These are phyloP conservation scores for Helarctos malayanus DNA, from an alignment of 2,797 vertebrate species.

Conservation along the genomic window DNA sequence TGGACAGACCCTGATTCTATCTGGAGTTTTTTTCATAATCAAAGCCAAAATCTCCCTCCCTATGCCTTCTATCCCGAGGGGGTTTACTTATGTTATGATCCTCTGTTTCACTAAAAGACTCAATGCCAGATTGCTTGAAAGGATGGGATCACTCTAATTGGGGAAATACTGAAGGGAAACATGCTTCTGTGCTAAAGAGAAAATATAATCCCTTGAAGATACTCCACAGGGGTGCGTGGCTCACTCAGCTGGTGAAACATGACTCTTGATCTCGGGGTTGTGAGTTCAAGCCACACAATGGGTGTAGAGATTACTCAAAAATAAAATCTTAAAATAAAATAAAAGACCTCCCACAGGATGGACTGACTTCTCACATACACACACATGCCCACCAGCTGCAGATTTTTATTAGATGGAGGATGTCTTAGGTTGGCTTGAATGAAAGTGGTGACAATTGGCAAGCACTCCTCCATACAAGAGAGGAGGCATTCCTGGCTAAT, in stretches of 20 bases:
- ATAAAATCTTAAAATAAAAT: not conserved
- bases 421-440: conserved; percentile 4
- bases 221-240: not conserved
- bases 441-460: not conserved
- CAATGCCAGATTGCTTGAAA: conserved; percentile 9
- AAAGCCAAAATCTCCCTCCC: not conserved
- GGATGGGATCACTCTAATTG: not conserved
- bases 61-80: not conserved
- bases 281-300: not conserved
- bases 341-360: not conserved
- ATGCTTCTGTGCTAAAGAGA: conserved; percentile 16
- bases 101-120: conserved; percentile 34
- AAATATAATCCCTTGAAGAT: conserved; percentile 44
- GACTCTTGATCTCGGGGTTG: not conserved
- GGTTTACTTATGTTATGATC: not conserved
- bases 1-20: not conserved
- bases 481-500: not conserved
- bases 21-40: not conserved
- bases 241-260: not conserved
- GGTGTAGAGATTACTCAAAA: not conserved
- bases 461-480: not conserved
- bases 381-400: not conserved
- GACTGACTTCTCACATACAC: not conserved
- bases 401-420: conserved; percentile 73
- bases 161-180: conserved; percentile 1